phyloP scores from a whole-genome alignment of 2,888 invertebrate species.

The Spilarctia lutea region DNA sequence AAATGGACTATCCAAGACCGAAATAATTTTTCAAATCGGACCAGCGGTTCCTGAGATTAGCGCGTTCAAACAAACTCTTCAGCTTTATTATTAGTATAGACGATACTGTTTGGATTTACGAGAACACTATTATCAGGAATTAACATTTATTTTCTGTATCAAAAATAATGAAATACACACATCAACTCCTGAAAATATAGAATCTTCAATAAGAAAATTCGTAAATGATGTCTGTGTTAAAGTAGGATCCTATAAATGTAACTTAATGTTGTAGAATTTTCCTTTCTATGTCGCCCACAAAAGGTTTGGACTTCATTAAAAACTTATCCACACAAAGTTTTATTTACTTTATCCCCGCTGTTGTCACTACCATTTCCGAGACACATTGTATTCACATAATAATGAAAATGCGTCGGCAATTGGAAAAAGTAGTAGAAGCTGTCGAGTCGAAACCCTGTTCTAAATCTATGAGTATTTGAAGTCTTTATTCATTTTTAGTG shows the following conservation, averaged over 20 bases:
- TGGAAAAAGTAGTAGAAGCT: not conserved
- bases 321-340: not conserved
- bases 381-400: not conserved
- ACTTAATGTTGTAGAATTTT: not conserved
- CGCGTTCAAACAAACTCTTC: too few relatives aligned
- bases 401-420: not conserved
- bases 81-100: too few relatives aligned
- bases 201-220: not conserved
- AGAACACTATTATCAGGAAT: too few relatives aligned
- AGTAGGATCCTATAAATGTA: not conserved
- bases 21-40: too few relatives aligned
- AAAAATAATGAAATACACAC: too few relatives aligned
- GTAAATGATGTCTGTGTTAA: not conserved
- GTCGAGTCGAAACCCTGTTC: not conserved
- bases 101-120: too few relatives aligned
- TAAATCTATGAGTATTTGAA: too few relatives aligned
- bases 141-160: too few relatives aligned
- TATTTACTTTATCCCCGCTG: not conserved
- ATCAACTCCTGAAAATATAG: too few relatives aligned
- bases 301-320: not conserved
- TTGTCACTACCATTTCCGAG: not conserved
- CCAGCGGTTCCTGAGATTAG: too few relatives aligned
- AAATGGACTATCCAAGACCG: too few relatives aligned
- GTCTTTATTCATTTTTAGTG: too few relatives aligned
- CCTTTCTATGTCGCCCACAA: not conserved